Evolutionary conservation across 2,113 vertebrate species (phyloP).

Genomic region (Dipodomys merriami): DNA sequence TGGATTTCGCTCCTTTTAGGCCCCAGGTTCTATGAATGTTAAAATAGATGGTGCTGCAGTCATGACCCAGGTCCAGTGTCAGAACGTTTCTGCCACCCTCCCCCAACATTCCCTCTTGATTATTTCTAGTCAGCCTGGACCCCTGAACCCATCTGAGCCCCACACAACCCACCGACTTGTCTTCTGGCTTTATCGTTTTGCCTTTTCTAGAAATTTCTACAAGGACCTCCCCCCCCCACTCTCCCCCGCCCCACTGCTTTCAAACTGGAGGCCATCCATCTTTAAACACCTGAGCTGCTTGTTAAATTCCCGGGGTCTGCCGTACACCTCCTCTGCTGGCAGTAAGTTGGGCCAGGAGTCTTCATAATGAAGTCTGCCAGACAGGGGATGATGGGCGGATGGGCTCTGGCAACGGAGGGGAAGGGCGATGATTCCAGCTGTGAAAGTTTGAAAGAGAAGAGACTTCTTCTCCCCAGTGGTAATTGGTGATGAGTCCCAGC

Average conservation of each 20-base stretch:
- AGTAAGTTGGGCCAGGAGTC: background rate
- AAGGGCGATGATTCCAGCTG: background rate
- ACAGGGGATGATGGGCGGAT: background rate
- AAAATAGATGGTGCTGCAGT: rapidly evolving
- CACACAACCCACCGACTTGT: background rate
- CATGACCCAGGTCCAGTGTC: background rate
- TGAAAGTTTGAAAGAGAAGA: background rate
- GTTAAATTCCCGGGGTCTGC: background rate
- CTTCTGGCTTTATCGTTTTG: background rate
- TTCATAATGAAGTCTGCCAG: background rate
- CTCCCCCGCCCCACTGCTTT: background rate
- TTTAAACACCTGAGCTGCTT: background rate
- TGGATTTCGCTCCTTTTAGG: background rate
- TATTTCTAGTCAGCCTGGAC: background rate
- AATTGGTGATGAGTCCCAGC: background rate
- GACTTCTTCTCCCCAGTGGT: background rate
- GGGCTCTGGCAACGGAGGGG: background rate
- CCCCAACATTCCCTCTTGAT: background rate
- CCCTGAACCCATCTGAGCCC: background rate
- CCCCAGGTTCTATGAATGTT: background rate
- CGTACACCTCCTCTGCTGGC: background rate
- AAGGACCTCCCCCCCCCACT: background rate
- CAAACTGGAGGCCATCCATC: background rate
- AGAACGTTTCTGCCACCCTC: background rate
- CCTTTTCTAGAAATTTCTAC: conserved; percentile 49